These are phyloP conservation scores for Phocides pigmalion DNA, from an alignment of 1,140 invertebrate species.

Conservation along the genomic window DNA sequence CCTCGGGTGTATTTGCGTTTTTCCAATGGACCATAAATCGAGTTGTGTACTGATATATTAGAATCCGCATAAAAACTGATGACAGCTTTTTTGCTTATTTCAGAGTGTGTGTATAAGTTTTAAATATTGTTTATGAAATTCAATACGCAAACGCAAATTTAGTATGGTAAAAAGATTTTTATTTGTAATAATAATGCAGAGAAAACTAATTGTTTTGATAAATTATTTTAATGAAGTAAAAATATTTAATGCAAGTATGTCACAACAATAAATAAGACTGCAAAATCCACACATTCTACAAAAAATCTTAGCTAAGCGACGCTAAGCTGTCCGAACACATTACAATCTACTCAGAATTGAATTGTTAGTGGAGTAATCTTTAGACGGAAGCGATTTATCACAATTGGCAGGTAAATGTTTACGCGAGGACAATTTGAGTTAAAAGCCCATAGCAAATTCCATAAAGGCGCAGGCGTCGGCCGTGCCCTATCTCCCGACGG, in stretches of 20 bases:
- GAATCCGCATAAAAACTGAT: conserved; percentile 15
- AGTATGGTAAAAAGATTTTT: no score
- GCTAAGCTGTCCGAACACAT: conserved; percentile 1
- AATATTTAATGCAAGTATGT: no score
- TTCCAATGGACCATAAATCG: conserved; percentile 31
- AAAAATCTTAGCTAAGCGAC: not conserved
- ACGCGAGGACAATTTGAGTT: conserved; percentile 74
- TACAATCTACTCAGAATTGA: conserved; percentile 58
- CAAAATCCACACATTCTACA: conserved; percentile 11
- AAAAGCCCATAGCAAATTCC: conserved; percentile 76
- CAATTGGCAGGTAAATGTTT: conserved; percentile 78
- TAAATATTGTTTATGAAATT: not conserved
- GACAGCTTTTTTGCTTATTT: conserved; percentile 11
- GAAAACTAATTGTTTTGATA: no score
- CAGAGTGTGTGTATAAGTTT: not conserved
- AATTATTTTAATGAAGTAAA: no score
- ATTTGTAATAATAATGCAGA: no score
- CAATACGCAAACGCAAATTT: no score
- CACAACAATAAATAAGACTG: not conserved
- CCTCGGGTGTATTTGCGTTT: conserved; percentile 28
- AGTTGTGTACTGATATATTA: conserved; percentile 21
- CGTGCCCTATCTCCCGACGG: conserved; percentile 56
- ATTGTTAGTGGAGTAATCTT: conserved; percentile 59
- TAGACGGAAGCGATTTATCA: conserved; percentile 69
- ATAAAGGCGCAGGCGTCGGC: conserved; percentile 50